These are phyloP conservation scores for Cylas formicarius DNA, from an alignment of 1,140 invertebrate species.

Conservation along the genomic window DNA sequence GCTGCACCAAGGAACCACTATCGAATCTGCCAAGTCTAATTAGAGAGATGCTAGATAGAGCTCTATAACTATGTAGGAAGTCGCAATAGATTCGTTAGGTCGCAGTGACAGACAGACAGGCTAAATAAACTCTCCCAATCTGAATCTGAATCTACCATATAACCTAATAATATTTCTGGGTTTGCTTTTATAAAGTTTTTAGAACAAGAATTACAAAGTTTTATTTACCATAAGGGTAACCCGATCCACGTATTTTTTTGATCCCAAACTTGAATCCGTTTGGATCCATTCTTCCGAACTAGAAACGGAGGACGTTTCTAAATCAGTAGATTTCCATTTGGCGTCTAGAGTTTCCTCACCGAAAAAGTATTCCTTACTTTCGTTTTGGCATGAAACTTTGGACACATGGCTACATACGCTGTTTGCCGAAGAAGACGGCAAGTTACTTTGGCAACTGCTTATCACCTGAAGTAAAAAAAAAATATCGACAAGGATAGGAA, in stretches of 20 bases:
- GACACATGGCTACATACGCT: conserved; percentile 30
- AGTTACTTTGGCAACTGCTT: conserved; percentile 32
- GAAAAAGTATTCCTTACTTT: conserved; percentile 37
- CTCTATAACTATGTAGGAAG: too few species aligned
- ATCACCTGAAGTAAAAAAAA: conserved; percentile 31
- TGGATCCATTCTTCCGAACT: conserved; percentile 38
- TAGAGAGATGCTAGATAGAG: too few species aligned
- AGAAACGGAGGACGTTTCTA: conserved; percentile 36
- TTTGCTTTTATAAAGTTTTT: background rate
- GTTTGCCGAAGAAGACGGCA: conserved; percentile 27
- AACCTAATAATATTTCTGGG: background rate
- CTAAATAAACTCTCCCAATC: too few species aligned
- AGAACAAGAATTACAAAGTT: background rate
- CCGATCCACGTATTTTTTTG: conserved; percentile 37
- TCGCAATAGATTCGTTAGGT: too few species aligned
- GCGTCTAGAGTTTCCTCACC: conserved; percentile 34
- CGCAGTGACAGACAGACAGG: too few species aligned
- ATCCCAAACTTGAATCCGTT: conserved; percentile 34
- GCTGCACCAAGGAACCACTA: too few species aligned
- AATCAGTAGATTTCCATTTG: conserved; percentile 34
- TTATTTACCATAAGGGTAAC: conserved; percentile 33
- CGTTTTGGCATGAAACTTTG: conserved; percentile 20
- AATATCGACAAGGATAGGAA: too few species aligned
- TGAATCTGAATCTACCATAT: background rate
- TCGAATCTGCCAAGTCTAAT: too few species aligned